Conservation (phyloP, 2,113 vertebrate species). For the Zosterops lateralis region DNA sequence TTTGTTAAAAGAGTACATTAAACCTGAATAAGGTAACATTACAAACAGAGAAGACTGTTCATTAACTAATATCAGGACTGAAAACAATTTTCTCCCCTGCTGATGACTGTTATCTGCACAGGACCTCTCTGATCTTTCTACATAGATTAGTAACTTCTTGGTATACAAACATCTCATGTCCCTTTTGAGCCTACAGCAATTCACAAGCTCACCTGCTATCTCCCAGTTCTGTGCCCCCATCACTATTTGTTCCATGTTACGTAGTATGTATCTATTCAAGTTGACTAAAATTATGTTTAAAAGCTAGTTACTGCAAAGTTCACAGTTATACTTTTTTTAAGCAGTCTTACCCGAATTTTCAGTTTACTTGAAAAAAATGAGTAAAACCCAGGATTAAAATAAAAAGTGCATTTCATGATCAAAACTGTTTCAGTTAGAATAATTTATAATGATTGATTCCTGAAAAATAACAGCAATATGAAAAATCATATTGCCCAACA, state of each 20-base stretch:
- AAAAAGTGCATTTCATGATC: not conserved
- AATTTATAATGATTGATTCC: not conserved
- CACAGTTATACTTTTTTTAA: not conserved
- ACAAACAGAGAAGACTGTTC: not conserved
- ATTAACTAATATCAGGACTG: not conserved
- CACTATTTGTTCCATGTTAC: not conserved
- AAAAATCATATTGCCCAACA: not conserved
- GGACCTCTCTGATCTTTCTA: not conserved
- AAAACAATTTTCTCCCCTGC: not conserved
- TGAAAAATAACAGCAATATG: not conserved
- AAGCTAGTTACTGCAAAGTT: not conserved
- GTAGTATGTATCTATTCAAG: rapidly evolving
- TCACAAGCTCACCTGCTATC: not conserved
- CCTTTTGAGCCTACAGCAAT: not conserved
- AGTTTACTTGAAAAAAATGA: not conserved
- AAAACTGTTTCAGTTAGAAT: not conserved
- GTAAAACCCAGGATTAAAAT: not conserved
- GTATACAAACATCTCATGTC: not conserved
- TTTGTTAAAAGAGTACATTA: not conserved
- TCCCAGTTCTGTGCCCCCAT: not conserved
- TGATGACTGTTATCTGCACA: not conserved
- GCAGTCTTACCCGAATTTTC: not conserved
- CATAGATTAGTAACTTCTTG: not conserved
- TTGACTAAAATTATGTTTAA: not conserved
- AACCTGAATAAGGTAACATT: not conserved